These are phyloP conservation scores for Caenorhabditis briggsae DNA, from an alignment of 1,140 invertebrate genomes.

Conservation along the genomic window DNA sequence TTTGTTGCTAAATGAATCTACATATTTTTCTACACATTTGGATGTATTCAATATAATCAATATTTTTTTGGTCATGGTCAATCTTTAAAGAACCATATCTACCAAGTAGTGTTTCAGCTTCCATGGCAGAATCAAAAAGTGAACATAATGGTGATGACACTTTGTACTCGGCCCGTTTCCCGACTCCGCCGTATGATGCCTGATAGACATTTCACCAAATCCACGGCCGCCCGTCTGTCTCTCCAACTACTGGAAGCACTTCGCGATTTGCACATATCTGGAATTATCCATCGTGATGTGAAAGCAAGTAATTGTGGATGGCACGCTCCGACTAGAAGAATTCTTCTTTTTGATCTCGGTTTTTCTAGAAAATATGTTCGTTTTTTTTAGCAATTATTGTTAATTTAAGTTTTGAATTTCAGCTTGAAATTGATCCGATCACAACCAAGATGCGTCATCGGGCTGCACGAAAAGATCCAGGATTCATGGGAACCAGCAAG, in stretches of 20 bases:
- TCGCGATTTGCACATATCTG: slow-evolving; percentile 59
- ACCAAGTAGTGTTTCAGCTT: neutral
- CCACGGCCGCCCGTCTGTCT: slow-evolving; percentile 59
- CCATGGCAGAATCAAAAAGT: neutral
- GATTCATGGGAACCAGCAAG: slow-evolving; percentile 61
- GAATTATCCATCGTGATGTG: slow-evolving; percentile 61
- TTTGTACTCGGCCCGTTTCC: slow-evolving; percentile 46
- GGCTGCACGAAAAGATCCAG: slow-evolving; percentile 48
- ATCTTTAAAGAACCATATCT: neutral
- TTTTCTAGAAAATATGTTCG: slow-evolving; percentile 61
- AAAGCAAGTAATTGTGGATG: slow-evolving; percentile 62
- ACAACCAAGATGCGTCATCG: slow-evolving; percentile 47
- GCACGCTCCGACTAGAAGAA: neutral
- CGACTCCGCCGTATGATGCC: slow-evolving; percentile 41
- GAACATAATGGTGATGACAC: slow-evolving; percentile 63
- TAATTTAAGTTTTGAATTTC: neutral
- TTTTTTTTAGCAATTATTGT: neutral
- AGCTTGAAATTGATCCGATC: slow-evolving; percentile 6
- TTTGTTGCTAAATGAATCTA: no score
- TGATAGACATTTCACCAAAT: slow-evolving; percentile 49
- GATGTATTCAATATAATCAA: no score
- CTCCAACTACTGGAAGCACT: slow-evolving; percentile 57
- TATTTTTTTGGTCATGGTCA: no score
- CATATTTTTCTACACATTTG: neutral
- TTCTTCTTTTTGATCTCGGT: slow-evolving; percentile 61